Conservation (phyloP, 2,888 invertebrate species). For the Melanostoma scalare region DNA sequence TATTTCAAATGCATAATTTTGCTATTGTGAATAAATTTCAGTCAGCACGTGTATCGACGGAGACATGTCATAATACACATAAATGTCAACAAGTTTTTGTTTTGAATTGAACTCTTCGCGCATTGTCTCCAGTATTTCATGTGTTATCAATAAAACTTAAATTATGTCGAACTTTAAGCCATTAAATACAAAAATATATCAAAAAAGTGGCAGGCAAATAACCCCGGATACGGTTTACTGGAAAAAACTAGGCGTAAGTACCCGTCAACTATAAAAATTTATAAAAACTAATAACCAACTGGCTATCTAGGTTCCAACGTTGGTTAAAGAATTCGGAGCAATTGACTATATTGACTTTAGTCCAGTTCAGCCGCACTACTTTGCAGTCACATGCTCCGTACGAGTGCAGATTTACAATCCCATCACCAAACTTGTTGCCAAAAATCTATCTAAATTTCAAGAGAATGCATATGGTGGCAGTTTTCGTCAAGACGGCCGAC, state of each 20-base stretch:
- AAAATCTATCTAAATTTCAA: conserved; percentile 91
- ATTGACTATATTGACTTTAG: conserved; percentile 96
- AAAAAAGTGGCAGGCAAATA: conserved; percentile 83
- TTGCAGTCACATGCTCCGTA: conserved; percentile 96
- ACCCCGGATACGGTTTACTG: conserved; percentile 93
- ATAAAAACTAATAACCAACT: conserved; percentile 73
- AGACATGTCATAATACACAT: too few species aligned
- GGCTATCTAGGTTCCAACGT: conserved; percentile 88
- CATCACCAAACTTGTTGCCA: conserved; percentile 90
- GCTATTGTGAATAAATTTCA: too few species aligned
- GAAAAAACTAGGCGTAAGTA: conserved; percentile 92
- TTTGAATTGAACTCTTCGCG: background rate
- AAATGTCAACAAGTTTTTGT: background rate
- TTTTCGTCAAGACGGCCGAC: conserved; percentile 90
- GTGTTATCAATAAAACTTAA: background rate
- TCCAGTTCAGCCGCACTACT: conserved; percentile 93
- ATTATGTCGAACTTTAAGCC: conserved; percentile 77
- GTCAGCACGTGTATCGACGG: too few species aligned
- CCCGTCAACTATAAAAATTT: background rate
- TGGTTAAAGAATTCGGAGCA: conserved; percentile 95
- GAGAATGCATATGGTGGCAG: conserved; percentile 93
- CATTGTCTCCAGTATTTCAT: too few species aligned
- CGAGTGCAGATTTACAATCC: conserved; percentile 94
- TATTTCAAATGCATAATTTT: too few species aligned
- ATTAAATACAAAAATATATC: conserved; percentile 78